These are phyloP conservation scores for Gymnarchus niloticus DNA, from an alignment of 2,113 vertebrate species.

Conservation along the genomic window DNA sequence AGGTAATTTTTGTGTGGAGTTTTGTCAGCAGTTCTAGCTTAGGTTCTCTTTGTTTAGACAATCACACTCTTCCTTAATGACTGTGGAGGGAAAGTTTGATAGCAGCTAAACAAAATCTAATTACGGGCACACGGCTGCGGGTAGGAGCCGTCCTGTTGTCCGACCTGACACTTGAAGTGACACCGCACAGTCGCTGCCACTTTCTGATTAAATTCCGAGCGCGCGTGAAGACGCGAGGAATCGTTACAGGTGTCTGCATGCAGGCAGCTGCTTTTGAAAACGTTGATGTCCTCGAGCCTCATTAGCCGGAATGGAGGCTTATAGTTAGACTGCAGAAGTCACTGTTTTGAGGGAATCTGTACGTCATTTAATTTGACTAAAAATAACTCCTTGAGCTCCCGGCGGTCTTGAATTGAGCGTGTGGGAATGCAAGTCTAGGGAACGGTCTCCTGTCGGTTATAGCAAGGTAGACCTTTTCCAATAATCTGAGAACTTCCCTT, in stretches of 20 bases:
- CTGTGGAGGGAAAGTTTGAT: background rate
- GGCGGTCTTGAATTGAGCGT: background rate
- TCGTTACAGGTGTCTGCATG: slow-evolving; percentile 18
- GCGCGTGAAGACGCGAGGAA: background rate
- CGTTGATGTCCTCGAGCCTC: slow-evolving; percentile 23
- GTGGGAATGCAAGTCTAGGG: background rate
- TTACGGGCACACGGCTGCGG: slow-evolving; percentile 6
- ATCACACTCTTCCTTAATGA: background rate
- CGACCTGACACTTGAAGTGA: slow-evolving; percentile 13
- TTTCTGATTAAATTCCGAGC: slow-evolving; percentile 22
- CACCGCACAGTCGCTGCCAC: background rate
- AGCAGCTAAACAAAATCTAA: slow-evolving; percentile 27
- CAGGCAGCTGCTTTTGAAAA: background rate
- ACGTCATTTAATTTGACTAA: slow-evolving; percentile 22
- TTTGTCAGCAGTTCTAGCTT: background rate
- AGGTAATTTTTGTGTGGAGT: background rate
- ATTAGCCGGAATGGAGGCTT: slow-evolving; percentile 16
- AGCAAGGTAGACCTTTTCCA: background rate
- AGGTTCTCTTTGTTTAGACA: background rate
- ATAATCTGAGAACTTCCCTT: background rate
- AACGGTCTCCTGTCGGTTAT: background rate
- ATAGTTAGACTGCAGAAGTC: slow-evolving; percentile 22
- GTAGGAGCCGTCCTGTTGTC: slow-evolving; percentile 19
- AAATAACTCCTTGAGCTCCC: slow-evolving; percentile 17
- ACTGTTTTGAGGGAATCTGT: slow-evolving; percentile 24